Base-by-base conservation (phyloP, 2,797 vertebrate genomes). In the Pitangus sulphuratus region DNA sequence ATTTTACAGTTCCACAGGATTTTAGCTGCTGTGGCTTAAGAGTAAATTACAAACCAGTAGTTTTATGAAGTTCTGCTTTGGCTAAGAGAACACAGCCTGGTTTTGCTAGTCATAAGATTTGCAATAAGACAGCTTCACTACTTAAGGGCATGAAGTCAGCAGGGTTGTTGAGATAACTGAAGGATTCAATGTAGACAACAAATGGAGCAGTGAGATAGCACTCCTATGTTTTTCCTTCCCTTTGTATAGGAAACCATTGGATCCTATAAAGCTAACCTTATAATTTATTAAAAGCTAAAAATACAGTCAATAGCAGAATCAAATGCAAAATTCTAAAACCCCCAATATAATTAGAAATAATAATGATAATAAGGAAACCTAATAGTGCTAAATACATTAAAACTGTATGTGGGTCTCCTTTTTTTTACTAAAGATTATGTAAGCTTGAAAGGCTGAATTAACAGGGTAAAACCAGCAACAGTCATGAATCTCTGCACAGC, bases 1-100 rank as follows among this genome's bases (percentile, higher is more conserved):
- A 25, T 64, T 78, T 56, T 75, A 85, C n/a, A 75, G 6, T 75
- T 82, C 68, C 77, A 74, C 47, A 42, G 31, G 48, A 57, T 61
- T 69, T 37, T 35, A 87, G 25, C 66, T 70, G 19, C 48, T 85
- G 90, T 37, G 80, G 57, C 51, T 88, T 65, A 72, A 70, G 66
- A 84, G 51, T 89, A 76, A 94, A 95, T 92, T 61, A 79, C 4
- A 48, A 60, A 82, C 50, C 61, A 78, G 70, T 26, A 37, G 85
- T 82, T 84, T 57, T 71, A 90, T 62, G 75, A 90, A 79, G 72
- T 75, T 77, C n/a, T 90, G 1, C 89, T 92, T 89, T 80, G 90
- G 70, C 72, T 87, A 60, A 64, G 91, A 84, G 96, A 87, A 84
- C 28, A 61, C 3, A 77, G 47, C 54, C 77, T 62, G 14, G 10